Evolutionary conservation across 2,797 vertebrate genomes (phyloP), one percentile per base, ranked within the genome.

Genomic region (Clangula hyemalis): DNA sequence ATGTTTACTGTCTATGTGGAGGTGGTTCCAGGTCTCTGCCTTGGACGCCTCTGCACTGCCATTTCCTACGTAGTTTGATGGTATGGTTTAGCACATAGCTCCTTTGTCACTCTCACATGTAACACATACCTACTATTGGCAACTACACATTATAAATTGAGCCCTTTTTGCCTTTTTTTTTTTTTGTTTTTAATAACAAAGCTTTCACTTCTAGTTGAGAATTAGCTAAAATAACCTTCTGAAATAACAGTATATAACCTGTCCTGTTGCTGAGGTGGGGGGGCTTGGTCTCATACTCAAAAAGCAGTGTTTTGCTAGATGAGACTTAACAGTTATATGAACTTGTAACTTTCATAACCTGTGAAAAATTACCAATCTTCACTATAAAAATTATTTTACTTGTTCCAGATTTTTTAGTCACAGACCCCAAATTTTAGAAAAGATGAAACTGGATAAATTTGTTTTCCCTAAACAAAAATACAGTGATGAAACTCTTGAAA

Each of bases 81-180:
- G 16, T 41, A 34, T 71, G 70, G 20, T 64, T 64, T 45, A 49
- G 17, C 32, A 22, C 1, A 2, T 22, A 1, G 22, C 49, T 41
- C 22, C 1, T 0, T 9, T 28, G 27, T n/a, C 14, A 0, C 22
- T 32, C 14, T 51, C 34, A 7, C 2, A 2, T 7, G 17, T 20
- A 28, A 21, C 19, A 3, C 1, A 3, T 20, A 7, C 24, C 38
- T 68, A 20, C 14, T 16, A 6, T 22, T 8, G 11, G 22, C 6
- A 25, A 28, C 12, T 18, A 3, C 13, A 5, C 14, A 18, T 18
- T 38, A 36, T 41, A 25, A 28, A 21, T 72, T 34, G 62, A 38
- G 5, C 13, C 7, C 2, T 54, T 56, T 39, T 43, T 51, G 18
- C 18, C 18, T 30, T 15, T 6, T 14, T 13, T 66, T 54, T 39